Evolutionary conservation across 2,113 vertebrate genomes (phyloP).

Genomic region (Cygnus atratus): DNA sequence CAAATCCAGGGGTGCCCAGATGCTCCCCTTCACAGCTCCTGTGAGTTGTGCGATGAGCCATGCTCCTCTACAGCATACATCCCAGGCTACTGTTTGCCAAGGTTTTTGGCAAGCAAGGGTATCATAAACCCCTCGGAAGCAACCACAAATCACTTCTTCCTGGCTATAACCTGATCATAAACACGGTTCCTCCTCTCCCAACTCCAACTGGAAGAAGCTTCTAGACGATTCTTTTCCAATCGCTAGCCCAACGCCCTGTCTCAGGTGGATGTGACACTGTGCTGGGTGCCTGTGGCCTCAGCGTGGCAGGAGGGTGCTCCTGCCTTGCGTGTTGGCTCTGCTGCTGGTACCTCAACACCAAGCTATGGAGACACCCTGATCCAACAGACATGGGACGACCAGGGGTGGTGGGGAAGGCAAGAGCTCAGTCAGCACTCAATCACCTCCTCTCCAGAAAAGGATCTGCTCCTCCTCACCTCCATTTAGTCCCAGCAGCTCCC

Average conservation of each 20-base stretch:
- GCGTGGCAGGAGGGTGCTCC: not conserved
- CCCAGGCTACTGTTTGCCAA: not conserved
- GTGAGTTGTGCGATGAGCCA: not conserved
- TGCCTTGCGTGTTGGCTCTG: not conserved
- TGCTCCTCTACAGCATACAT: not conserved
- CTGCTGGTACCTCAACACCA: not conserved
- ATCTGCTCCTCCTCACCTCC: not conserved
- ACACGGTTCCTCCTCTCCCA: not conserved
- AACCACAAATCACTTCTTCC: not conserved
- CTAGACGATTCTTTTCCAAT: not conserved
- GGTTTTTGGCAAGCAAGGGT: not conserved
- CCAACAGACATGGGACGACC: not conserved
- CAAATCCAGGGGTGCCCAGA: not conserved
- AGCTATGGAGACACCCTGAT: rapidly evolving
- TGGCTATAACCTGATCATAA: not conserved
- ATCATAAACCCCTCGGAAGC: not conserved
- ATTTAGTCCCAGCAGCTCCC: not conserved
- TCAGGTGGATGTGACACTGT: not conserved
- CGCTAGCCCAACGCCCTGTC: not conserved
- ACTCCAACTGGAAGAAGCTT: not conserved
- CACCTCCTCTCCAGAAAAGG: not conserved
- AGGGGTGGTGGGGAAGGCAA: not conserved
- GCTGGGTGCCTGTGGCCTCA: not conserved
- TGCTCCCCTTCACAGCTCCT: not conserved
- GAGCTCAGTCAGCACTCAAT: not conserved